Conservation (phyloP, 2,797 vertebrate genomes). For the Pempheris klunzingeri region DNA sequence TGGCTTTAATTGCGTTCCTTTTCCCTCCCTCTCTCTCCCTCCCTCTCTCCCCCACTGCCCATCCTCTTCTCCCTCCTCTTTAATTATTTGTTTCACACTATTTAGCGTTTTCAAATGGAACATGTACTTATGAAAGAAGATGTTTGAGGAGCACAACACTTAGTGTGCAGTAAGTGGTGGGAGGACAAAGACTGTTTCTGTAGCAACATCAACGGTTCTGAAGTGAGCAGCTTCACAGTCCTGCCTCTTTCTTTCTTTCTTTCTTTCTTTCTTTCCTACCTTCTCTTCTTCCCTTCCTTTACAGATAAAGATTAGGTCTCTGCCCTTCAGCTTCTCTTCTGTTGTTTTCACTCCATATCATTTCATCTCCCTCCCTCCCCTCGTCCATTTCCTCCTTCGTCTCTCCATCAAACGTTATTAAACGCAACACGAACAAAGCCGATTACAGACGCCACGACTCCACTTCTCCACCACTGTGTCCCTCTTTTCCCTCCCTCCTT, state of each 20-base stretch:
- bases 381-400: neutral
- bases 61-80: neutral
- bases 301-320: neutral
- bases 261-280: neutral
- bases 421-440: slow-evolving; percentile 28
- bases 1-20: neutral
- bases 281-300: neutral
- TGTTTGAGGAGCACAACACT: too few species aligned
- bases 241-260: neutral
- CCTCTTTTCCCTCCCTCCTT: neutral
- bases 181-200: too few species aligned
- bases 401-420: slow-evolving; percentile 13
- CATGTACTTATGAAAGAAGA: neutral
- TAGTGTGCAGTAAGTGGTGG: neutral
- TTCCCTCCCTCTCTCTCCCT: neutral
- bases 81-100: neutral
- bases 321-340: neutral
- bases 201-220: too few species aligned
- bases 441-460: slow-evolving; percentile 20
- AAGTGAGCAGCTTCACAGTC: too few species aligned
- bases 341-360: neutral
- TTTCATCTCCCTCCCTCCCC: slow-evolving; percentile 20
- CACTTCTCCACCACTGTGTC: slow-evolving; percentile 23
- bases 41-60: too few species aligned
- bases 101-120: neutral